These are phyloP conservation scores for Eilema sororculum DNA, from an alignment of 2,888 invertebrate genomes.

Conservation along the genomic window DNA sequence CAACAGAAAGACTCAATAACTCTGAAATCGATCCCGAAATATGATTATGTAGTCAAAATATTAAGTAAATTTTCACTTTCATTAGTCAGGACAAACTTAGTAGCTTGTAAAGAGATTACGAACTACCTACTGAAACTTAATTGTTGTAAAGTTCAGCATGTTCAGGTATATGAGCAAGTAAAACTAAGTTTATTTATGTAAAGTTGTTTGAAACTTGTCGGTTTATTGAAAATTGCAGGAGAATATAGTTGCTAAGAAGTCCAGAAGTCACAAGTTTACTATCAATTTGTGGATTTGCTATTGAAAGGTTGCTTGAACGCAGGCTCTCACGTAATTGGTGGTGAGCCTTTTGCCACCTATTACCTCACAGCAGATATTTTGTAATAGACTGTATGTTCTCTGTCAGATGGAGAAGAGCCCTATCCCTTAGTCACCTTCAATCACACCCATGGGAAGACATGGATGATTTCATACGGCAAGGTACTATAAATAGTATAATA, in stretches of 20 bases:
- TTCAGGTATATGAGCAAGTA: constrained; percentile 2
- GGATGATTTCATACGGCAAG: too few relatives aligned
- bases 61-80: background rate
- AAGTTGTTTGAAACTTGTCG: background rate
- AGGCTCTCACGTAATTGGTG: too few relatives aligned
- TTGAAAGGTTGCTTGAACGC: too few relatives aligned
- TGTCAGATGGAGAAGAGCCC: too few relatives aligned
- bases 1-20: too few relatives aligned
- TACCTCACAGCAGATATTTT: too few relatives aligned
- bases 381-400: too few relatives aligned
- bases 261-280: background rate
- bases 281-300: too few relatives aligned
- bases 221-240: background rate
- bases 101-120: background rate
- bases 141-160: background rate
- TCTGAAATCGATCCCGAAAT: background rate
- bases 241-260: background rate
- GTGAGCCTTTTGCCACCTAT: too few relatives aligned
- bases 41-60: background rate
- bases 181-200: background rate
- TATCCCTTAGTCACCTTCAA: too few relatives aligned
- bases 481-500: too few relatives aligned
- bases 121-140: background rate
- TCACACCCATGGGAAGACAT: too few relatives aligned
- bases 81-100: background rate